Evolutionary conservation across 2,797 vertebrate species (phyloP).

Genomic region (Hemitrygon akajei): DNA sequence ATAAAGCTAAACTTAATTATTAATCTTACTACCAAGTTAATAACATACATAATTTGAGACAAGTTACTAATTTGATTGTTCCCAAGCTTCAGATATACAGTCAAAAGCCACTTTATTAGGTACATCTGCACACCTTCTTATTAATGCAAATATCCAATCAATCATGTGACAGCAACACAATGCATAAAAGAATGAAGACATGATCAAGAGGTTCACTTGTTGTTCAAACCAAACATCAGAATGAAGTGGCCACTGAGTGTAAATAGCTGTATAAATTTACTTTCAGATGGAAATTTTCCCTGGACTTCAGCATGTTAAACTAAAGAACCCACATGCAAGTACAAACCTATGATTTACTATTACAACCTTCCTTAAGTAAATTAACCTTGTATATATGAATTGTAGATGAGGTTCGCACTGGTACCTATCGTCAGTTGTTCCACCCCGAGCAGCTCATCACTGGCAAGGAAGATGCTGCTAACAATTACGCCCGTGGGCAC

Average conservation of each 20-base stretch:
- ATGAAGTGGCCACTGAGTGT: too few species aligned
- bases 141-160: too few species aligned
- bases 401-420: conserved; percentile 21
- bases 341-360: not conserved
- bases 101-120: too few species aligned
- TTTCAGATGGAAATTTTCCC: not conserved
- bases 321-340: too few species aligned
- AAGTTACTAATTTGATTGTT: not conserved
- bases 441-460: conserved; percentile 33
- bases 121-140: too few species aligned
- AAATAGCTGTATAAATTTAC: not conserved
- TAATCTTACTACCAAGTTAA: not conserved
- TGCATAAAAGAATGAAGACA: too few species aligned
- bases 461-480: conserved; percentile 24
- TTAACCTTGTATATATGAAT: not conserved
- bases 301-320: not conserved
- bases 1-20: too few species aligned
- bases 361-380: not conserved
- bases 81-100: not conserved
- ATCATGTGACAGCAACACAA: too few species aligned
- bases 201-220: too few species aligned
- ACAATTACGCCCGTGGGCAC: conserved; percentile 24
- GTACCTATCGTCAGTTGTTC: conserved; percentile 33
- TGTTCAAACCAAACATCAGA: too few species aligned
- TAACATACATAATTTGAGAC: not conserved